phyloP scores from a whole-genome alignment of 1,140 invertebrate genomes.

The Drosophila ficusphila region DNA sequence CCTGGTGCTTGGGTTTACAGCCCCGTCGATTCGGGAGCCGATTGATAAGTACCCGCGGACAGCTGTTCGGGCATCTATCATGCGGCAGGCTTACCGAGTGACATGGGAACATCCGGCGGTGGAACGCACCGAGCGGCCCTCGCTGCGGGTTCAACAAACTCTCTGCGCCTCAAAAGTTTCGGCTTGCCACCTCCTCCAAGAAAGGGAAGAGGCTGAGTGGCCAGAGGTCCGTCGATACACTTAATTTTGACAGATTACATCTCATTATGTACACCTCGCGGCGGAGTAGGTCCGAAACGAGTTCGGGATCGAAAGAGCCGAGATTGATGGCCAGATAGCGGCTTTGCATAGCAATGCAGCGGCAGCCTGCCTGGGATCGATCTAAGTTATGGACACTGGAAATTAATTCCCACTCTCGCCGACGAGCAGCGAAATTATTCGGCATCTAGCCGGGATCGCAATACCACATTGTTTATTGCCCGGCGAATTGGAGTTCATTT shows the following conservation, averaged over 20 bases:
- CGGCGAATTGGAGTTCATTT: slow-evolving; percentile 77
- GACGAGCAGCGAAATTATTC: slow-evolving; percentile 33
- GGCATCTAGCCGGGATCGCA: slow-evolving; percentile 34
- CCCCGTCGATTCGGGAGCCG: slow-evolving; percentile 30
- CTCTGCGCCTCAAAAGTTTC: slow-evolving; percentile 49
- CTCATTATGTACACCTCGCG: slow-evolving; percentile 79
- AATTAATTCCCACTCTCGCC: slow-evolving; percentile 60
- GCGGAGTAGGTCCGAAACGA: slow-evolving; percentile 40
- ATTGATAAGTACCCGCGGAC: slow-evolving; percentile 67
- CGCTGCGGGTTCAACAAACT: slow-evolving; percentile 73
- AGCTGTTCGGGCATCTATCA: slow-evolving; percentile 74
- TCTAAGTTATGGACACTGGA: slow-evolving; percentile 65
- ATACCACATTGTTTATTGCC: slow-evolving; percentile 63
- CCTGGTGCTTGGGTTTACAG: slow-evolving; percentile 11
- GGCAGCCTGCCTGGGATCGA: slow-evolving; percentile 14
- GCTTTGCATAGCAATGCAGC: slow-evolving; percentile 75
- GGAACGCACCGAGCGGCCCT: slow-evolving; percentile 43
- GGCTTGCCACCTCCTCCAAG: slow-evolving; percentile 9
- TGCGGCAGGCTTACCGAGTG: slow-evolving; percentile 62
- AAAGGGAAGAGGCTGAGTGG: slow-evolving; percentile 5
- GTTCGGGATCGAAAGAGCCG: slow-evolving; percentile 47
- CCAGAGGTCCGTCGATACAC: slow-evolving; percentile 66
- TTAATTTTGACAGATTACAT: slow-evolving; percentile 83
- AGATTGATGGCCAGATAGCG: slow-evolving; percentile 71
- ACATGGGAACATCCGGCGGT: slow-evolving; percentile 74